Conservation (phyloP, 2,888 invertebrate genomes). For the Aphrophora alni region DNA sequence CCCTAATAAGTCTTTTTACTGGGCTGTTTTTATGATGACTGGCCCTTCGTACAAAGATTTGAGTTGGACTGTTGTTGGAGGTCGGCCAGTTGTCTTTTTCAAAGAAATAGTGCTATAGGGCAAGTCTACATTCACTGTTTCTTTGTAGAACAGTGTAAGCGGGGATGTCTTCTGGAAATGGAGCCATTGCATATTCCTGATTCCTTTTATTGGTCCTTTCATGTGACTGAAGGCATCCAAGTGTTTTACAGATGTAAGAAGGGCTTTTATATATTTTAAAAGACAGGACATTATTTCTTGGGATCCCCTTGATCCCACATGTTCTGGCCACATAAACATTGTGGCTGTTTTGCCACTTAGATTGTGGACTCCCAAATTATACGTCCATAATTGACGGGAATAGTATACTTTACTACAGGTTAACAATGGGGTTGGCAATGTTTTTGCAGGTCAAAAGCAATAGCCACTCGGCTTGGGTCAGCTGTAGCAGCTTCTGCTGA, state of each 20-base stretch:
- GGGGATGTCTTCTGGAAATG: conserved; percentile 6
- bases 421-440: conserved; percentile 2
- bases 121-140: neutral
- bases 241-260: neutral
- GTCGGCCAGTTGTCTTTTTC: neutral
- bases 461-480: conserved; percentile 16
- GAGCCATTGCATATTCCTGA: conserved; percentile 16
- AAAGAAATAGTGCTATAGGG: neutral
- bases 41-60: neutral
- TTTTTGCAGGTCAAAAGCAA: conserved; percentile 17
- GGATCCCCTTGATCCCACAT: neutral
- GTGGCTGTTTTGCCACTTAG: neutral
- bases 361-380: conserved; percentile 13
- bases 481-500: neutral
- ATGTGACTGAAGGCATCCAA: neutral
- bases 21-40: neutral
- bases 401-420: conserved; percentile 10
- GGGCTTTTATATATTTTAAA: neutral
- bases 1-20: neutral
- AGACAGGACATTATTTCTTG: neutral
- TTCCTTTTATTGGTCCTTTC: neutral
- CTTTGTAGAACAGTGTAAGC: neutral
- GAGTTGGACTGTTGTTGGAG: neutral
- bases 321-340: neutral
- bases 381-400: conserved; percentile 12